Evolutionary conservation across 2,888 invertebrate species (phyloP), one percentile per base, ranked within the genome.

Genomic region (Acronicta alni): DNA sequence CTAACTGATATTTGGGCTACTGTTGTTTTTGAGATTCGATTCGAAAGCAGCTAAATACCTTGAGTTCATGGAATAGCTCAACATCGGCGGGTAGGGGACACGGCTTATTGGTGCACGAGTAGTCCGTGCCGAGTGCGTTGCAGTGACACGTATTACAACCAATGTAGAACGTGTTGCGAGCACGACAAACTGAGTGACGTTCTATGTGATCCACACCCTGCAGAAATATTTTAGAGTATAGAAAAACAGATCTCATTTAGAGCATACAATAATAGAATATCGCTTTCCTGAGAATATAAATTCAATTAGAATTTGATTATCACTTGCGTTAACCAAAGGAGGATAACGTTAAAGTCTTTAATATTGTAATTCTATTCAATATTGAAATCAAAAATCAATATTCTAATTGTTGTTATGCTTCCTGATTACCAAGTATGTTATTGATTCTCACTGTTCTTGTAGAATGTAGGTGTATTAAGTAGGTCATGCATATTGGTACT

Each of bases 121-220:
- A 92, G 64, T 92, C 89, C 0, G 90, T 88, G 0, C 95, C 95
- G 14, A 87, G 82, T 0, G 67, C 44, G 60, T 92, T 93, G 66
- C 95, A 95, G 3, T 76, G 83, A 53, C 95, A 95, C 0, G 86
- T 86, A 76, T 94, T 94, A 64, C 94, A 94, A 41, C 89, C 86
- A n/a, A 91, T 81, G 72, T 90, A 85, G 74, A 95, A 95, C 0
- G 79, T 86, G 7, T 75, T 83, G 0, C 84, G 79, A 0, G 95
- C 90, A 44, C 88, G 88, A 74, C 95, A 95, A 0, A 93, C 90
- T 0, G 89, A 84, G 56, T 91, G 86, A 0, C 84, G 82, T 53
- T 92, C 91, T 45, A 93, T 83, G 51, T 92, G 91, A 55, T 93
- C 92, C 3, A 75, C 79, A 0, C 90, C 90, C 91, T 93, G 44